These are phyloP conservation scores for Jacana jacana DNA, from an alignment of 2,113 vertebrate species.

Conservation along the genomic window DNA sequence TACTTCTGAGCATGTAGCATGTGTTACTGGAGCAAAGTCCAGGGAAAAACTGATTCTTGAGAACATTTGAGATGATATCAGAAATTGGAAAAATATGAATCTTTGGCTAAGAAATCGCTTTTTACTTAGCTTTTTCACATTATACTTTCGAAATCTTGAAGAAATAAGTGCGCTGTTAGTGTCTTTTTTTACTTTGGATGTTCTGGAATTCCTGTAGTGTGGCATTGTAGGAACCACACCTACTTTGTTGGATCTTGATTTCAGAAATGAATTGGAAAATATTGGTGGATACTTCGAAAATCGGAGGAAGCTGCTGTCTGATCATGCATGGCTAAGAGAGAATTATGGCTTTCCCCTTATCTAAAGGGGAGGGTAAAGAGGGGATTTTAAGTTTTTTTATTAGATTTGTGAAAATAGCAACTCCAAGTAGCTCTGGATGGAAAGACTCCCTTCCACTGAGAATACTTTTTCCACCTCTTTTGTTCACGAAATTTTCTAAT, in stretches of 20 bases:
- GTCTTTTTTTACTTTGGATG: accelerated
- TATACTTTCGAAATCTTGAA: not conserved
- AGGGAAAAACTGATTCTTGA: not conserved
- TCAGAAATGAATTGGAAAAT: not conserved
- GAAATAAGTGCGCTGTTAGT: not conserved
- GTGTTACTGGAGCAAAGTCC: not conserved
- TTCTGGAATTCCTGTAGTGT: not conserved
- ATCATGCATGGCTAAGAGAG: not conserved
- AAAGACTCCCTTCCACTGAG: not conserved
- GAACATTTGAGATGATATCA: not conserved
- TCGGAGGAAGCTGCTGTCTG: not conserved
- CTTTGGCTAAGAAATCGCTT: not conserved
- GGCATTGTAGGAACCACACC: not conserved
- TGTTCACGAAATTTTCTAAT: not conserved
- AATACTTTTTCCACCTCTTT: not conserved
- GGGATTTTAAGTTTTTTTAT: not conserved
- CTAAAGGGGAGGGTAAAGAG: not conserved
- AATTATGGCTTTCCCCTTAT: not conserved
- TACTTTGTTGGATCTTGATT: not conserved
- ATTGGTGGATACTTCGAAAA: not conserved
- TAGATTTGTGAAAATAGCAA: not conserved
- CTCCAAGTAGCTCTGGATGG: not conserved
- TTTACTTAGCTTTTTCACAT: not conserved
- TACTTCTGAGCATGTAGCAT: not conserved
- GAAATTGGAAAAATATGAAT: not conserved